Evolutionary conservation across 2,888 invertebrate species (phyloP).

Genomic region (Rutpela maculata): DNA sequence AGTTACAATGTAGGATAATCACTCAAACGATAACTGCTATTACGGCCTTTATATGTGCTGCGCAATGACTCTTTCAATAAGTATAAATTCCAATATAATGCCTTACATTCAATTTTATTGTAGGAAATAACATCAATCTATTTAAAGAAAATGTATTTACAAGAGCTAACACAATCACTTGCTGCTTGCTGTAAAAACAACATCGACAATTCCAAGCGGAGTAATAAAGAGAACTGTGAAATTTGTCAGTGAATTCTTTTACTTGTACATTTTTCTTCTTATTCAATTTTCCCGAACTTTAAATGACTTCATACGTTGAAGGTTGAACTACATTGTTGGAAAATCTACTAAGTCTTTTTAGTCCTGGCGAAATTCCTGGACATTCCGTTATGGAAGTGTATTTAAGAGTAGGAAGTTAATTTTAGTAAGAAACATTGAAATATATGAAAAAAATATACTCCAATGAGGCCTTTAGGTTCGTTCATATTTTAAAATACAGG

Average conservation of each 20-base stretch:
- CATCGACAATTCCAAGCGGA: background rate
- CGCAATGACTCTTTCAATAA: slow-evolving; percentile 23
- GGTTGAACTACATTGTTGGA: no score
- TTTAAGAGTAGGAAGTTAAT: no score
- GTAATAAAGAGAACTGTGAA: background rate
- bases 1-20: slow-evolving; percentile 30
- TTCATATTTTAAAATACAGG: no score
- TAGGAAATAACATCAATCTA: slow-evolving; percentile 11
- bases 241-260: background rate
- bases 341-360: no score
- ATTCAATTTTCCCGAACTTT: no score
- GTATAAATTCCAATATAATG: slow-evolving; percentile 22
- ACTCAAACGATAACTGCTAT: slow-evolving; percentile 14
- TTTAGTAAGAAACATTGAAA: no score
- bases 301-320: no score
- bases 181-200: background rate
- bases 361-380: no score
- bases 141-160: slow-evolving; percentile 4
- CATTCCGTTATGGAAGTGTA: no score
- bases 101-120: slow-evolving; percentile 23
- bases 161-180: slow-evolving; percentile 7
- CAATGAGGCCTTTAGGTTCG: no score
- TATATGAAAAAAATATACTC: no score
- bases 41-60: slow-evolving; percentile 17
- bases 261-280: background rate